These are phyloP conservation scores for Rhinolophus ferrumequinum DNA, from an alignment of 2,113 vertebrate genomes.

Conservation along the genomic window DNA sequence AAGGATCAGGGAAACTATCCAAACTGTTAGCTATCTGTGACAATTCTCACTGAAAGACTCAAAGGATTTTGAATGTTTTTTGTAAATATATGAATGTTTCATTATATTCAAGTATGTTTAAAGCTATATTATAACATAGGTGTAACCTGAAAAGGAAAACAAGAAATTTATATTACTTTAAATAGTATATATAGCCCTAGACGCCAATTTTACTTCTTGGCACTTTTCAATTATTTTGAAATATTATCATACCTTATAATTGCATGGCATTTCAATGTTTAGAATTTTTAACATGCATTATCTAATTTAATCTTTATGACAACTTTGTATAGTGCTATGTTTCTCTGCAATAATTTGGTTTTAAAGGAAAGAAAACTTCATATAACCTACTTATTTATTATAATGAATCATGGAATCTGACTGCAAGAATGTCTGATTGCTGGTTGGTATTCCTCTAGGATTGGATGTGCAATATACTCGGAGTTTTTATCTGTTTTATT, in stretches of 20 bases:
- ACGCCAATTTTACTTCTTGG: not conserved
- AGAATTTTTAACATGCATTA: not conserved
- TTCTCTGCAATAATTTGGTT: not conserved
- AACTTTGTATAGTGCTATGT: not conserved
- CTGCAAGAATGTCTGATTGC: not conserved
- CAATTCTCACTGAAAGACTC: constrained; percentile 1
- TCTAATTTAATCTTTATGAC: not conserved
- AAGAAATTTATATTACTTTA: not conserved
- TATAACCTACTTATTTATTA: not conserved
- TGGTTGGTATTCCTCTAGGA: not conserved
- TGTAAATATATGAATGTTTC: not conserved
- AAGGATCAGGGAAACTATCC: not conserved
- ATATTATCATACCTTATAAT: not conserved
- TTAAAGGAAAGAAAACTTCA: not conserved
- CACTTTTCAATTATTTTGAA: constrained; percentile 29
- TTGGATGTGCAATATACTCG: not conserved
- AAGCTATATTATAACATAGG: not conserved
- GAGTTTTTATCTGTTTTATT: not conserved
- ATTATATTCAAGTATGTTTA: constrained; percentile 23
- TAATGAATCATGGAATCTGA: not conserved
- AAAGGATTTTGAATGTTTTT: not conserved
- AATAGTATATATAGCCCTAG: not conserved
- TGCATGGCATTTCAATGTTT: not conserved
- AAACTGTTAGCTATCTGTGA: not conserved
- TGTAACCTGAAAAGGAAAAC: not conserved